Conservation (phyloP, 2,888 invertebrate genomes). For the Aricia artaxerxes region DNA sequence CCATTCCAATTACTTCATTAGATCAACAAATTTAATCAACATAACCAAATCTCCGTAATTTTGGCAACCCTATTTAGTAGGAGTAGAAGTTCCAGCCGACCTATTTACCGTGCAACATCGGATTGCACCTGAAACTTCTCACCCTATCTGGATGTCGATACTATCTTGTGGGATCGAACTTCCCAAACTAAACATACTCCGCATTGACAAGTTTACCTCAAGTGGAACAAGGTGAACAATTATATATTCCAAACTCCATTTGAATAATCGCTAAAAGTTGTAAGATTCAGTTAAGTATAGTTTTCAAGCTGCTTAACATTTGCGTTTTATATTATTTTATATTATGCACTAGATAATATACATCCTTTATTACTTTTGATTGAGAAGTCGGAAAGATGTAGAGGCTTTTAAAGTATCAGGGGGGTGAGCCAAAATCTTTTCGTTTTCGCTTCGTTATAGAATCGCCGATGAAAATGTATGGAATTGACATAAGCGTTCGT, state of each 20-base stretch:
- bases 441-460: too few species aligned
- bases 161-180: conserved; percentile 40
- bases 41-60: background rate
- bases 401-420: too few species aligned
- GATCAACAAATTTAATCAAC: background rate
- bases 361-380: too few species aligned
- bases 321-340: background rate
- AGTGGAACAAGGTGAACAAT: conserved; percentile 28
- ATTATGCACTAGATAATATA: background rate
- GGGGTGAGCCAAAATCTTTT: too few species aligned
- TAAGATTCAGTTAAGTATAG: conserved; percentile 9
- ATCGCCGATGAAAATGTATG: too few species aligned
- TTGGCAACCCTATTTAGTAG: conserved; percentile 22
- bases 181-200: conserved; percentile 36
- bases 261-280: conserved; percentile 16
- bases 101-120: conserved; percentile 52
- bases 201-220: conserved; percentile 32
- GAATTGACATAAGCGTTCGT: too few species aligned
- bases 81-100: conserved; percentile 45
- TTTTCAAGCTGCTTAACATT: background rate
- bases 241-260: background rate
- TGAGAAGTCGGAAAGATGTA: too few species aligned
- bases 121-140: conserved; percentile 41
- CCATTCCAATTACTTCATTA: background rate
- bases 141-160: conserved; percentile 43